Percentiles rank a stretch among this genome's conserved stretches.
Evolutionary conservation across 2,888 invertebrate genomes (phyloP).

Genomic region (Xestia sexstrigata): DNA sequence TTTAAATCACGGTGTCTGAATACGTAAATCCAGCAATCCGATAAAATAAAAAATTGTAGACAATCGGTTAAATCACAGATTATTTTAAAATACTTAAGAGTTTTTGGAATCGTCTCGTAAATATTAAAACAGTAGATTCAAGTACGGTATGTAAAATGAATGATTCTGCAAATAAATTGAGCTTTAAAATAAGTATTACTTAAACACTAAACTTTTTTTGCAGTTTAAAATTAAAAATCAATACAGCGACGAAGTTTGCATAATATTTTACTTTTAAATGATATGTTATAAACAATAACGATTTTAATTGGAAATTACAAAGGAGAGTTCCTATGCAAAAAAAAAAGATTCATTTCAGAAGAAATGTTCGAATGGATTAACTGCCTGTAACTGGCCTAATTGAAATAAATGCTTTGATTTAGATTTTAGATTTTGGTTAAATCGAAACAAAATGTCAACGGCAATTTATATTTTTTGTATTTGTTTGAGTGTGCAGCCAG

Average conservation of each 20-base stretch:
- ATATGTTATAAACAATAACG: constrained; percentile 1
- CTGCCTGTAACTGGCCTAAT: too few species aligned
- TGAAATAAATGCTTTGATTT: too few species aligned
- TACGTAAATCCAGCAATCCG: too few species aligned
- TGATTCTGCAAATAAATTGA: background rate
- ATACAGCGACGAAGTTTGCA: constrained; percentile 7
- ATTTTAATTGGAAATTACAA: constrained; percentile 14
- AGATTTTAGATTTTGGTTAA: background rate
- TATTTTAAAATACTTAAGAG: background rate
- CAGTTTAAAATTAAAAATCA: background rate
- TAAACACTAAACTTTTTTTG: background rate
- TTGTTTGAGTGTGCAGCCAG: background rate
- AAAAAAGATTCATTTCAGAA: background rate
- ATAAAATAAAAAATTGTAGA: background rate
- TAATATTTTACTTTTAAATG: constrained; percentile 16
- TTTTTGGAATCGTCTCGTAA: background rate
- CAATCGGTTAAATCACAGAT: background rate
- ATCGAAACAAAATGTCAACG: background rate
- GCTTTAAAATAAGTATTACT: background rate
- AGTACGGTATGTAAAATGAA: background rate
- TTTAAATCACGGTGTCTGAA: background rate
- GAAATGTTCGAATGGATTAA: background rate
- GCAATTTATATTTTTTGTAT: background rate
- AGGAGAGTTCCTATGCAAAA: background rate
- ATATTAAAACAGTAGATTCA: background rate